phyloP scores from a whole-genome alignment of 2,797 vertebrate species.

The Vipera ursinii region DNA sequence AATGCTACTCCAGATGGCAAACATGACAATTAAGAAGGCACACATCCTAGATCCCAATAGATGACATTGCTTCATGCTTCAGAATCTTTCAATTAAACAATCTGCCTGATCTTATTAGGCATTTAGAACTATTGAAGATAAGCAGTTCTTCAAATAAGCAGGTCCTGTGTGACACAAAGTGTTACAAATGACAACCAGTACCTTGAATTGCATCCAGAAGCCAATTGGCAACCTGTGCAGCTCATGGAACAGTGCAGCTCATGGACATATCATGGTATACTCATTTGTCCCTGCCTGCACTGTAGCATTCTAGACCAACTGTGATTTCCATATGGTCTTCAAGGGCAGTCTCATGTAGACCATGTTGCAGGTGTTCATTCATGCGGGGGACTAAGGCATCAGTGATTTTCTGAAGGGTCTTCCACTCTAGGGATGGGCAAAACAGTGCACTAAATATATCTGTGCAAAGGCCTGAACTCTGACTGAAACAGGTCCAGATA shows the following conservation, averaged over 20 bases:
- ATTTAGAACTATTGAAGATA: background rate
- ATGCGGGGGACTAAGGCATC: background rate
- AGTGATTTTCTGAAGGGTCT: background rate
- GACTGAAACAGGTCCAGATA: background rate
- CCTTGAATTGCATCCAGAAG: background rate
- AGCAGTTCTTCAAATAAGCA: background rate
- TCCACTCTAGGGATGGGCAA: background rate
- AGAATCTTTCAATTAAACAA: background rate
- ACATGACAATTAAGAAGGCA: background rate
- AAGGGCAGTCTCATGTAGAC: background rate
- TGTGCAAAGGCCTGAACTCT: background rate
- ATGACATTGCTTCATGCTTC: background rate
- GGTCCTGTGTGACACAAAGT: background rate
- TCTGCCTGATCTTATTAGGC: background rate
- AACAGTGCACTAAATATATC: background rate
- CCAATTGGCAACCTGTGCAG: background rate
- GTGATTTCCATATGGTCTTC: background rate
- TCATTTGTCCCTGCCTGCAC: background rate
- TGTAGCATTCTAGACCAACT: background rate
- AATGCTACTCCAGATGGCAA: background rate
- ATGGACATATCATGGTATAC: background rate
- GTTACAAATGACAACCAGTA: background rate
- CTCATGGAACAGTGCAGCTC: background rate
- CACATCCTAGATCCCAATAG: background rate
- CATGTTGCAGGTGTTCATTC: background rate